Evolutionary conservation across 2,797 vertebrate genomes (phyloP).

Genomic region (Microchirus variegatus): DNA sequence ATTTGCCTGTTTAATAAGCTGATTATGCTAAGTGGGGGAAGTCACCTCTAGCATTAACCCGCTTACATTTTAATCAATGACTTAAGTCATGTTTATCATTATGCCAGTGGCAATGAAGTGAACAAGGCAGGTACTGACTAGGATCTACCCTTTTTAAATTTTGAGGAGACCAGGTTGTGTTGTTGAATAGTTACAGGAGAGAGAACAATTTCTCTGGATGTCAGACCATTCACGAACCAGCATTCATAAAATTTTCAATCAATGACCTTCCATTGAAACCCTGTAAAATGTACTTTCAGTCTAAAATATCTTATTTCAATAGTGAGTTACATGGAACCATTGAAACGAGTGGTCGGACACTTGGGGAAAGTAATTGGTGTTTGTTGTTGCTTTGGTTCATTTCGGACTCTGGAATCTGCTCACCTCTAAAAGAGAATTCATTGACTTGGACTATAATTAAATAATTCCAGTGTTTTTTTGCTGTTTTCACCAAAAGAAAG

Average conservation of each 20-base stretch:
- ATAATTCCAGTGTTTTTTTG: too few species aligned
- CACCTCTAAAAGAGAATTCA: too few species aligned
- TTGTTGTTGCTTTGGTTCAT: too few species aligned
- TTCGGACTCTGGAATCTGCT: too few species aligned
- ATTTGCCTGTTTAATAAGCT: constrained; percentile 78
- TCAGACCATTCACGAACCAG: constrained; percentile 25
- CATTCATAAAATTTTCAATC: constrained; percentile 45
- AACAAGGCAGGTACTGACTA: constrained; percentile 50
- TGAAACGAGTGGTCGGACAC: too few species aligned
- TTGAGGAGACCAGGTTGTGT: constrained; percentile 34
- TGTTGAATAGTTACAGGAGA: constrained; percentile 39
- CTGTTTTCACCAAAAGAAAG: too few species aligned
- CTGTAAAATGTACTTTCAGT: constrained; percentile 13
- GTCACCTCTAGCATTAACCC: constrained; percentile 78
- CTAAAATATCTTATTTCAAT: constrained; percentile 12
- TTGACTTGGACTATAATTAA: too few species aligned
- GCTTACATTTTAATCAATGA: constrained; percentile 80
- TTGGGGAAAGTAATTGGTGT: too few species aligned
- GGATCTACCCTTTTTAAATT: constrained; percentile 54
- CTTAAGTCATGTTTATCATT: constrained; percentile 78
- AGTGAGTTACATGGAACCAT: background rate
- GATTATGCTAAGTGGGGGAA: constrained; percentile 72
- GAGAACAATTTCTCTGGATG: constrained; percentile 37
- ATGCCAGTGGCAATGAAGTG: constrained; percentile 66
- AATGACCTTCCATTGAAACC: constrained; percentile 11